Conservation (phyloP, 2,888 invertebrate genomes). For the Acheta domesticus region DNA sequence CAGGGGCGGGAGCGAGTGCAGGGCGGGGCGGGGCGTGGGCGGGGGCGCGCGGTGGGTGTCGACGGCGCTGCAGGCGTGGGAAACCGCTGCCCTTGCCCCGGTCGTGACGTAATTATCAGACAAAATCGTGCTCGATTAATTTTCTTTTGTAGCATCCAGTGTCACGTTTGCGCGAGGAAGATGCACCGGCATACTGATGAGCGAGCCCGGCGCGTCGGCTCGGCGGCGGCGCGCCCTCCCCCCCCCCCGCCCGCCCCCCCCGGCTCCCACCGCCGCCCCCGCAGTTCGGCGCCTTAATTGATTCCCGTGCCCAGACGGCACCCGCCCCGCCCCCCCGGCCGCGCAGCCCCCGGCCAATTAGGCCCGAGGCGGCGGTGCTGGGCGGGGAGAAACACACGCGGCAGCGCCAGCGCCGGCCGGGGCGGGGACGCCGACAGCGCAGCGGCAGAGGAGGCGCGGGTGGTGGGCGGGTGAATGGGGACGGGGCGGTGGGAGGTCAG, state of each 20-base stretch:
- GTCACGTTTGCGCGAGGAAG: background rate
- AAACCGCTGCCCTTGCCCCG: slow-evolving; percentile 28
- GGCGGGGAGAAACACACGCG: too few species aligned
- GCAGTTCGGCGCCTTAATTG: slow-evolving; percentile 2
- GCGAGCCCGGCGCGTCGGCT: background rate
- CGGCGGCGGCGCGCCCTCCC: background rate
- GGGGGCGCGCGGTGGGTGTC: slow-evolving; percentile 6
- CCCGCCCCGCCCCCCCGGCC: background rate
- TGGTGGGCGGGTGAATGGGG: too few species aligned
- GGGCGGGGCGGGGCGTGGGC: background rate
- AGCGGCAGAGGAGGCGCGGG: too few species aligned
- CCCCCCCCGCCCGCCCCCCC: background rate
- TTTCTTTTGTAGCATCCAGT: slow-evolving; percentile 9
- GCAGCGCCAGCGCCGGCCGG: too few species aligned
- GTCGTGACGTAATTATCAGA: slow-evolving; percentile 29
- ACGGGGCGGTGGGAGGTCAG: too few species aligned
- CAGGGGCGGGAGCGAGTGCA: too few species aligned
- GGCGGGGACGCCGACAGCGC: too few species aligned
- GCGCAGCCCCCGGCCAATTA: background rate
- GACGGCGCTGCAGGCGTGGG: slow-evolving; percentile 23
- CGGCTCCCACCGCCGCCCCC: background rate
- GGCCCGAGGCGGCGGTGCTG: too few species aligned
- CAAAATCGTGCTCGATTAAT: slow-evolving; percentile 29
- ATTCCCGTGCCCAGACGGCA: background rate
- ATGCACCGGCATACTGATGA: slow-evolving; percentile 18